Evolutionary conservation across 2,797 vertebrate species (phyloP).

Genomic region (Petrocephalus schoutedeni): DNA sequence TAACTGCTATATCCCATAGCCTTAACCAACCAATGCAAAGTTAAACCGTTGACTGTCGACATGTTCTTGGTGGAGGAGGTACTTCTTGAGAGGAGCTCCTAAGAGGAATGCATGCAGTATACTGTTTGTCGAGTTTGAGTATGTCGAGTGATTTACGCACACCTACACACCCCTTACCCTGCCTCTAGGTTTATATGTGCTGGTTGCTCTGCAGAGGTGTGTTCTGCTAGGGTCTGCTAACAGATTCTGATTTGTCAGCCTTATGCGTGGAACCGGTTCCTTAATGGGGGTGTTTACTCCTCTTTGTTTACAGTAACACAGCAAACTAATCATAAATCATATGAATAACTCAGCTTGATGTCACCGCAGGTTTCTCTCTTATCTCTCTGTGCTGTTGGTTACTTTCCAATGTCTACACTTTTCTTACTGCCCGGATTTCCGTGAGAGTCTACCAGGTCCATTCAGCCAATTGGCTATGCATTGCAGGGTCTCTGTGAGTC

Average conservation of each 20-base stretch:
- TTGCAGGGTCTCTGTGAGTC: not conserved
- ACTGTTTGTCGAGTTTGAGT: not conserved
- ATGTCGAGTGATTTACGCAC: not conserved
- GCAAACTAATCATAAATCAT: not conserved
- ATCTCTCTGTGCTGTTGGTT: not conserved
- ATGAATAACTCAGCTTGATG: not conserved
- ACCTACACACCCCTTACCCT: not conserved
- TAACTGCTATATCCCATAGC: not conserved
- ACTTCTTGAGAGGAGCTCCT: not conserved
- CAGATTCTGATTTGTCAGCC: not conserved
- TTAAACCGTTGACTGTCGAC: not conserved
- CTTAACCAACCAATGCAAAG: not conserved
- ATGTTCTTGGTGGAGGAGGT: not conserved
- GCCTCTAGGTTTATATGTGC: not conserved
- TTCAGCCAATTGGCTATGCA: not conserved
- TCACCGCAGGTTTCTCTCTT: not conserved
- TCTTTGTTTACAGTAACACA: not conserved
- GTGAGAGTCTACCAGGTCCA: not conserved
- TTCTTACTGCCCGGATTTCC: not conserved
- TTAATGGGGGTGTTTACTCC: not conserved
- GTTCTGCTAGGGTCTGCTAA: not conserved
- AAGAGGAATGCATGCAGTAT: not conserved
- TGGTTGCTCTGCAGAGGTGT: not conserved
- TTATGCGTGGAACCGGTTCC: not conserved
- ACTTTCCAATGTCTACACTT: not conserved